A percentile compares a stretch with the other conserved stretches of the same genome.
phyloP scores from a whole-genome alignment of 1,140 invertebrate species.

The Drosophila pallidifrons region DNA sequence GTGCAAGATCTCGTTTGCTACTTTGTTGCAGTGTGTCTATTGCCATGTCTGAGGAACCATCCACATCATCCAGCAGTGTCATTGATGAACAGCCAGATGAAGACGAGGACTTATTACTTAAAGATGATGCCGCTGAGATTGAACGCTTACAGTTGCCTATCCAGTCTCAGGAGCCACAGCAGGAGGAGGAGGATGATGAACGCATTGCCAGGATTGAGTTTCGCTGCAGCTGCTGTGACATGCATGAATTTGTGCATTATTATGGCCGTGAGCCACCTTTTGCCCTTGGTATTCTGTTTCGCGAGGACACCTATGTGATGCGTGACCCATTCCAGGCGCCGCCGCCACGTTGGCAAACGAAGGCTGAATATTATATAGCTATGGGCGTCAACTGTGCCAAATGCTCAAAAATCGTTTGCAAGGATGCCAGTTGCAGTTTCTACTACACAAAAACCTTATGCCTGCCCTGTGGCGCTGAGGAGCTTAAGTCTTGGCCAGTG shows the following conservation, averaged over 20 bases:
- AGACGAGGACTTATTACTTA: slow-evolving; percentile 42
- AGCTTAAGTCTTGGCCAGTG: slow-evolving; percentile 88
- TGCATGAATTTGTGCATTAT: slow-evolving; percentile 90
- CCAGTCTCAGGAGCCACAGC: slow-evolving; percentile 46
- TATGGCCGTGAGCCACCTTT: slow-evolving; percentile 90
- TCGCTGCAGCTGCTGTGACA: slow-evolving; percentile 88
- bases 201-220: slow-evolving; percentile 86
- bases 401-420: slow-evolving; percentile 90
- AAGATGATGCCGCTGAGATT: slow-evolving; percentile 62
- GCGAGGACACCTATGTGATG: slow-evolving; percentile 91
- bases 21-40: slow-evolving; percentile 19
- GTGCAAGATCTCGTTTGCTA: background rate
- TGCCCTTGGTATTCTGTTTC: slow-evolving; percentile 87
- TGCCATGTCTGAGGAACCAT: slow-evolving; percentile 6
- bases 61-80: background rate
- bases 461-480: slow-evolving; percentile 88
- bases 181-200: slow-evolving; percentile 56
- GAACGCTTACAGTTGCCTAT: slow-evolving; percentile 41
- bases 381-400: slow-evolving; percentile 90
- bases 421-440: slow-evolving; percentile 90
- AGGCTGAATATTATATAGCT: slow-evolving; percentile 89
- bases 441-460: slow-evolving; percentile 92
- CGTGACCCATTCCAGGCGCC: slow-evolving; percentile 92
- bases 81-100: slow-evolving; percentile 18
- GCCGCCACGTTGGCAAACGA: slow-evolving; percentile 84